phyloP scores from a whole-genome alignment of 2,888 invertebrate species.

The Limenitis camilla region DNA sequence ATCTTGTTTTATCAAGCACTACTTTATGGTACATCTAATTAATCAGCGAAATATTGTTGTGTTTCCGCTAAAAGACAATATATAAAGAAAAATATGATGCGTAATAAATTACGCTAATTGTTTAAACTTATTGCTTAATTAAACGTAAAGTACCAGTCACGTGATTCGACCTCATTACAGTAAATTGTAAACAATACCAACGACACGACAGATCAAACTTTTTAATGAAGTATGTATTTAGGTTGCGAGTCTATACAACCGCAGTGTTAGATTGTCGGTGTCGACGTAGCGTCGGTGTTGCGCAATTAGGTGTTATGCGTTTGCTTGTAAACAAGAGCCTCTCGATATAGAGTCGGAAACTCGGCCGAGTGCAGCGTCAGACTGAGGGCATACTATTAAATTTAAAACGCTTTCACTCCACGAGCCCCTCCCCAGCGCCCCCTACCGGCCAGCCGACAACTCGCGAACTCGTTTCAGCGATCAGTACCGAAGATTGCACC shows the following conservation, averaged over 20 bases:
- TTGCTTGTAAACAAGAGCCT: slow-evolving; percentile 38
- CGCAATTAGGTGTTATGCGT: slow-evolving; percentile 29
- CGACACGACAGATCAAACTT: slow-evolving; percentile 2
- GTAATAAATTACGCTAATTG: too few species aligned
- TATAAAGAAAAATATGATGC: too few species aligned
- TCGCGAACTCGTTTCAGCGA: slow-evolving; percentile 40
- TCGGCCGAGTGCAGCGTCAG: slow-evolving; percentile 45
- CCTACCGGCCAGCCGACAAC: slow-evolving; percentile 17
- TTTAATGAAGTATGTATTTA: slow-evolving; percentile 19
- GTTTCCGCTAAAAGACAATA: too few species aligned
- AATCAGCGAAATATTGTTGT: too few species aligned
- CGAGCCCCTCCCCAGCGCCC: slow-evolving; percentile 26
- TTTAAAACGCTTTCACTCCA: slow-evolving; percentile 65
- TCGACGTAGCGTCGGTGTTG: slow-evolving; percentile 28
- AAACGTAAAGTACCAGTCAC: too few species aligned
- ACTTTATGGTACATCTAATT: too few species aligned
- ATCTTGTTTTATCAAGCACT: slow-evolving; percentile 6
- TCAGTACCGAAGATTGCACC: slow-evolving; percentile 27
- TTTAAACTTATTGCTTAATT: too few species aligned
- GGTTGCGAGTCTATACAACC: slow-evolving; percentile 25
- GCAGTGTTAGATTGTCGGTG: slow-evolving; percentile 32
- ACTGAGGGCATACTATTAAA: slow-evolving; percentile 50
- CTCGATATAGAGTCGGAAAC: slow-evolving; percentile 34
- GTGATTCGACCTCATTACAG: too few species aligned
- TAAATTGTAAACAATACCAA: slow-evolving; percentile 4